These are phyloP conservation scores for Rhynchomys soricoides DNA, from an alignment of 2,113 vertebrate species.

Conservation along the genomic window DNA sequence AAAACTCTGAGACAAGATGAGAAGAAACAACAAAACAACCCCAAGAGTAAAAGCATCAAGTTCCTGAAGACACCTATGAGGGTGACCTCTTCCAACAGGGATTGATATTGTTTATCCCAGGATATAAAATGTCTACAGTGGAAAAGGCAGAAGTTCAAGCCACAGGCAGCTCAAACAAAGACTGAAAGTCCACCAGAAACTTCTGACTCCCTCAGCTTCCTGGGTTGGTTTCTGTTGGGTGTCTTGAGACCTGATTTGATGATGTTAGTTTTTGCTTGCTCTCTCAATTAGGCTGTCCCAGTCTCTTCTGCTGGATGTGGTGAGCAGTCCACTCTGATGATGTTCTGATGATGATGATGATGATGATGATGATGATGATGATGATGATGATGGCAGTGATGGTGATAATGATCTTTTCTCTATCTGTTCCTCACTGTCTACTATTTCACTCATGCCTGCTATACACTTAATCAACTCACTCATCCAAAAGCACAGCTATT, in stretches of 20 bases:
- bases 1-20: background rate
- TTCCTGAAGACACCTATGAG: background rate
- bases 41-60: background rate
- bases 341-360: background rate
- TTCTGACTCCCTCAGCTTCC: background rate
- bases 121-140: background rate
- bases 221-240: background rate
- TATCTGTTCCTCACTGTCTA: background rate
- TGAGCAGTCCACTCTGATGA: background rate
- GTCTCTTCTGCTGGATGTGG: background rate
- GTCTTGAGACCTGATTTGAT: background rate
- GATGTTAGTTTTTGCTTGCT: background rate
- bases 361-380: background rate
- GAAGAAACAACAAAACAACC: background rate
- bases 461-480: background rate
- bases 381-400: background rate
- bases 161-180: background rate
- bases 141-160: background rate
- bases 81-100: background rate
- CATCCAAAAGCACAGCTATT: background rate
- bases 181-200: background rate
- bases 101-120: background rate
- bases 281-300: background rate
- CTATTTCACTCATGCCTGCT: background rate
- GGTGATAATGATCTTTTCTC: background rate